Base-by-base conservation (phyloP, 2,888 invertebrate genomes). In the Drosophila setosimentum region DNA sequence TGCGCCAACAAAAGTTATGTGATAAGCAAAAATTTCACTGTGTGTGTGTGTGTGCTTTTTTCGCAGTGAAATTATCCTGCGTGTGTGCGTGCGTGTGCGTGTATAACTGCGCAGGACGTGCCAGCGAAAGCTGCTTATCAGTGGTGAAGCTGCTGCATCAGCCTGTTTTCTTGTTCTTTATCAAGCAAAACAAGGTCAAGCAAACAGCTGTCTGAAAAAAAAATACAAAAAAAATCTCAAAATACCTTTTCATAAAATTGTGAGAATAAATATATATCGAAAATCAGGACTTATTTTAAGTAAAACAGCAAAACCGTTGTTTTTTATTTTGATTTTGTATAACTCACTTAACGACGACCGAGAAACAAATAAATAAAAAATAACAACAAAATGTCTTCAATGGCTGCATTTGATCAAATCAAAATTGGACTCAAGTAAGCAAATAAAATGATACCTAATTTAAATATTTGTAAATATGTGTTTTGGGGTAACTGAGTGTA, bases 351-450 rank as follows among this genome's bases (percentile, higher is more conserved):
- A 54, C 61, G 49, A 50, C 48, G 51, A 50, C 49, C 16, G 42
- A 57, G 21, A n/a, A 65, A 68, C 65, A 65, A 65, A 40, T 24
- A 66, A 61, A 40, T 68, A 24, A 57, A 50, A 60, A 45, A 55
- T 27, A 37, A 18, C 35, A 53, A 59, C 64, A 91, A 87, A 68
- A 92, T 92, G 92, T 83, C 92, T 76, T 91, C 92, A 54, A 86
- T 92, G 83, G 90, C 92, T 73, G 91, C 92, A 63, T 79, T 92
- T 80, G 92, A 92, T 77, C 92, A 92, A 85, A 89, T 92, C 45
- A 92, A 92, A 86, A 88, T 92, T 76, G 92, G 92, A 69, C 83
- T 92, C 50, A 92, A 92, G 92, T 92, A 91, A 92, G 92, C 89
- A 48, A 32, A 8, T 4, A 27, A 8, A 53, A 32, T n/a, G 0